Percentiles rank a stretch among this genome's conserved stretches.
Conservation (phyloP, 2,797 vertebrate genomes). For the Xenops minutus region DNA sequence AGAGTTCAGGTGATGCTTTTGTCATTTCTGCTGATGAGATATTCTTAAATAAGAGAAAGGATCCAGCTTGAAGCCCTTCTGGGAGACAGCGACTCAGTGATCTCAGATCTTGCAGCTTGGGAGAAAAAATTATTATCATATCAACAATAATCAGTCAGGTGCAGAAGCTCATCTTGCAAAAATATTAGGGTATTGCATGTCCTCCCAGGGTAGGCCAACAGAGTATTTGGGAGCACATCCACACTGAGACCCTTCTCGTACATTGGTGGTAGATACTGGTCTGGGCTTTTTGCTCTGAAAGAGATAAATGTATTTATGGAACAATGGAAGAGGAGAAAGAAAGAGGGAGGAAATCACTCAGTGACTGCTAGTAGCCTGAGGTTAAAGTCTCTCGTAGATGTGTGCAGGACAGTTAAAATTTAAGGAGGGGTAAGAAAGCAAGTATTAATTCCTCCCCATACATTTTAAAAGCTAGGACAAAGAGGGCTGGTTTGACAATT, state of each 20-base stretch:
- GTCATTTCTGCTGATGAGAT: background rate
- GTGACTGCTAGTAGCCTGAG: background rate
- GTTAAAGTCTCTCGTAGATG: background rate
- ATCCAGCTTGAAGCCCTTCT: background rate
- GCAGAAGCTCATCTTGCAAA: background rate
- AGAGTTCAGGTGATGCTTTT: background rate
- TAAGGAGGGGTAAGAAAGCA: background rate
- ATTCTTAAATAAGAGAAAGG: background rate
- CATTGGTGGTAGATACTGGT: background rate
- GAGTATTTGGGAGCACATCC: background rate
- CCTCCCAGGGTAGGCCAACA: rapidly evolving
- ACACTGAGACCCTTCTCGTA: background rate
- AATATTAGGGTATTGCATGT: rapidly evolving
- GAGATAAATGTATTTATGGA: background rate
- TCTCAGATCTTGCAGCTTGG: background rate
- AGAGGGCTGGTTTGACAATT: background rate
- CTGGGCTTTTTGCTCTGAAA: background rate
- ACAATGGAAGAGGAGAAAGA: rapidly evolving
- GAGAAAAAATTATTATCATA: background rate
- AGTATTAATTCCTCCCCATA: background rate
- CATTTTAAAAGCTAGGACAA: background rate
- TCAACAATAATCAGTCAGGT: rapidly evolving
- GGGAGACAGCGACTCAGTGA: rapidly evolving
- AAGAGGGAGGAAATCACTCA: background rate
- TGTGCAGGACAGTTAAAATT: background rate